Base-by-base conservation (phyloP, 2,797 vertebrate species). In the Bufotes viridis region DNA sequence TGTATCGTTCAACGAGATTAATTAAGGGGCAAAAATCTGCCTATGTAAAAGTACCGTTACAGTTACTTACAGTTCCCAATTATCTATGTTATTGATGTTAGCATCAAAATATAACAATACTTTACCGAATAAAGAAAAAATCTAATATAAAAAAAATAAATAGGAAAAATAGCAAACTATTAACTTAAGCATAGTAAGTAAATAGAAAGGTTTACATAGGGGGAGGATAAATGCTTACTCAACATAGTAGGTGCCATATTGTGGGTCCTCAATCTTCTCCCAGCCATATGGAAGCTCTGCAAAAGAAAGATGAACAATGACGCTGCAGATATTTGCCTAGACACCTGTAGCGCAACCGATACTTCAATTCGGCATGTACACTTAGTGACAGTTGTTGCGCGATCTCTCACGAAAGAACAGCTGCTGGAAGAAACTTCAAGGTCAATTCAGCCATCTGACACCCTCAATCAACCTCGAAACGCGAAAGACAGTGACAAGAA, bases 221-320 rank as follows among this genome's bases (percentile, higher is more conserved):
- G n/a, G n/a, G 65, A 67, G 65, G 65, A 24, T 12, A 26, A 42
- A 8, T 90, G 97, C 98, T 99, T 93, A 99, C 98, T 99, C 98
- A 15, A 99, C 98, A 0, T 97, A 99, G 82, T 99, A 99, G 15
- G 95, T 97, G 90, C 98, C 98, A 0, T 97, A 99, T 74, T 99
- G 98, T 65, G 98, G 98, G 91, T 99, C 98, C 90, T 98, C 97
- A 88, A 99, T 99, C 95, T 97, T 99, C 93, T 99, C 98, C 98
- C 98, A 99, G 90, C 98, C 98, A 53, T 99, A 99, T 75, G 98
- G 98, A 94, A 99, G 96, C 93, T 99, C 98, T 99, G 93, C 1
- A 93, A 93, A 81, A 75, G 75, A 93, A 74, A 81, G 78, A 34
- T 20, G 82, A 29, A 55, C 26, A 65, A 34, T 78, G 34, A 76